Evolutionary conservation across 1,140 invertebrate species (phyloP).

Genomic region (Rhopalosiphum padi): DNA sequence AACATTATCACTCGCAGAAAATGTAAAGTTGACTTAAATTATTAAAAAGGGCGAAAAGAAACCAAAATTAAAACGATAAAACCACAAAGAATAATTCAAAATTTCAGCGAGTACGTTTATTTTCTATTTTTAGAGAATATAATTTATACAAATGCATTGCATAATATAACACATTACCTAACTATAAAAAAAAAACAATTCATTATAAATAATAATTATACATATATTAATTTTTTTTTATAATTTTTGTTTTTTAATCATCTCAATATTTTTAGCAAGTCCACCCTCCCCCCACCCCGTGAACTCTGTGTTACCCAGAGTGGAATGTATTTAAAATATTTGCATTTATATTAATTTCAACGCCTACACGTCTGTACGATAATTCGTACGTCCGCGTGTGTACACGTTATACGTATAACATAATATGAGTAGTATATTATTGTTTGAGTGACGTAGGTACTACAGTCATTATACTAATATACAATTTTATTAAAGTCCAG

Average conservation of each 20-base stretch:
- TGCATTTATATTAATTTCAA: constrained; percentile 19
- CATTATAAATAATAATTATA: not conserved
- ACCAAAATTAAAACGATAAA: not conserved
- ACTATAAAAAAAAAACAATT: not conserved
- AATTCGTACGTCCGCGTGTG: not conserved
- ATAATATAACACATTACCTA: too few relatives aligned
- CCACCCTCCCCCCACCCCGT: not conserved
- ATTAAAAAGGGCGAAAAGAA: not conserved
- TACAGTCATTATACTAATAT: not conserved
- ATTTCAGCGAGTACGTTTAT: not conserved
- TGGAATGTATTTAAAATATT: not conserved
- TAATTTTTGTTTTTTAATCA: not conserved
- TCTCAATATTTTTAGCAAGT: not conserved
- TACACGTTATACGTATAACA: not conserved
- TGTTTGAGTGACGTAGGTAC: not conserved
- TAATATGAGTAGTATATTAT: not conserved
- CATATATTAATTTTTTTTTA: too few relatives aligned
- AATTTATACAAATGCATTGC: not conserved
- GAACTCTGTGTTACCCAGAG: not conserved
- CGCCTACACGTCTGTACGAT: not conserved
- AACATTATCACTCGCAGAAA: not conserved
- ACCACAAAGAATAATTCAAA: not conserved
- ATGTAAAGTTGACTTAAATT: not conserved
- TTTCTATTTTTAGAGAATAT: not conserved
- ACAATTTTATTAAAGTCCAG: not conserved